Evolutionary conservation across 92 coral and sea anemone genomes (phyloP).

Genomic region (Blastomussa wellsi): DNA sequence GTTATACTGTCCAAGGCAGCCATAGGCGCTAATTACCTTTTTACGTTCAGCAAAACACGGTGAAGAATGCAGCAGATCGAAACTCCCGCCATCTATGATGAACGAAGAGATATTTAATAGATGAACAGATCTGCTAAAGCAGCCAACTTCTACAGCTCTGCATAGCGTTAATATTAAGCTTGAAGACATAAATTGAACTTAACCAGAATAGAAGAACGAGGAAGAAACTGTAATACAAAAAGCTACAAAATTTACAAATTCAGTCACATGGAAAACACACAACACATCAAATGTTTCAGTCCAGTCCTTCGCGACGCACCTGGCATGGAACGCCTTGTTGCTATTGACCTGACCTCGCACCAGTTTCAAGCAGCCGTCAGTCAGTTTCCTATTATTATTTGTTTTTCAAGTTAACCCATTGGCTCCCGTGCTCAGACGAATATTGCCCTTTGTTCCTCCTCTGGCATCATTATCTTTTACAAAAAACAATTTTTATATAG

Average conservation of each 20-base stretch:
- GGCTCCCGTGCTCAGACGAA: no score
- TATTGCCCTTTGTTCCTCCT: no score
- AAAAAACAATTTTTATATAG: no score
- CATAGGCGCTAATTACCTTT: slow-evolving; percentile 47
- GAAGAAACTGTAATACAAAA: background rate
- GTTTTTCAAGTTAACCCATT: no score
- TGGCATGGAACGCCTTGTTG: slow-evolving; percentile 10
- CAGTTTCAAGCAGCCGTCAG: slow-evolving; percentile 10
- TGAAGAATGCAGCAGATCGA: background rate
- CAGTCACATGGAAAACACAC: slow-evolving; percentile 28
- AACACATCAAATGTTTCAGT: background rate
- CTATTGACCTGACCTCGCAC: slow-evolving; percentile 23
- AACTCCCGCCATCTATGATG: slow-evolving; percentile 38
- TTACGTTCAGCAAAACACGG: background rate
- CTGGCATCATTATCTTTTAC: no score
- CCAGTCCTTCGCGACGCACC: background rate
- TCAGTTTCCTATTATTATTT: no score
- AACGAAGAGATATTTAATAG: background rate
- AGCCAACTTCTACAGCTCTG: background rate
- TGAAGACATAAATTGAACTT: background rate
- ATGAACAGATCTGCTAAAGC: background rate
- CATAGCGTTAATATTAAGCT: background rate
- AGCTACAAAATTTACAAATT: background rate
- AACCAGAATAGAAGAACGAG: background rate
- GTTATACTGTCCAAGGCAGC: slow-evolving; percentile 83